Percentiles rank a stretch among this genome's conserved stretches.
These are phyloP conservation scores for Acestrorhynchus altus DNA, from an alignment of 2,797 vertebrate genomes.

Conservation along the genomic window DNA sequence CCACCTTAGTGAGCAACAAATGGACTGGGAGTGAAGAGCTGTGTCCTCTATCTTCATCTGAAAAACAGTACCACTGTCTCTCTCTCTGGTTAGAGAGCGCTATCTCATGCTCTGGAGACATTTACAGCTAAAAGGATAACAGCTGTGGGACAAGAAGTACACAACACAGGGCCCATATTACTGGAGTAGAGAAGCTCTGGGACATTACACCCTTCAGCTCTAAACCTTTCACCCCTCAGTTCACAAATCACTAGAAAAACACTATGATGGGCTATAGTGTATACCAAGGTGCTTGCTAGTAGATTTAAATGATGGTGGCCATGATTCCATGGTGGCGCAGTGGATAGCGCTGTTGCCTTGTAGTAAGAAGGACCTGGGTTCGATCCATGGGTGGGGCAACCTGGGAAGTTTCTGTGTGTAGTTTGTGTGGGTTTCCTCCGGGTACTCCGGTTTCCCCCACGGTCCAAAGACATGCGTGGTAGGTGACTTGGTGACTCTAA, in stretches of 20 bases:
- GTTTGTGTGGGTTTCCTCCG: too few relatives aligned
- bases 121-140: slow-evolving; percentile 38
- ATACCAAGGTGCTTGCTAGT: too few relatives aligned
- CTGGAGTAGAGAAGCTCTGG: neutral
- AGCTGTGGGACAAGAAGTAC: neutral
- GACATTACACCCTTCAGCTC: neutral
- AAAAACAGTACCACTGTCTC: slow-evolving; percentile 35
- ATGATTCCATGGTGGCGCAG: too few relatives aligned
- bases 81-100: slow-evolving; percentile 29
- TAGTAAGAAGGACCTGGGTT: too few relatives aligned
- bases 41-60: slow-evolving; percentile 47
- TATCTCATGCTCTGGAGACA: slow-evolving; percentile 39
- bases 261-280: neutral
- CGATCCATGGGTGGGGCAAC: too few relatives aligned
- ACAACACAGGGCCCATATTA: neutral
- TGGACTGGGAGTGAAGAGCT: slow-evolving; percentile 40
- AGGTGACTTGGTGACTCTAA: too few relatives aligned
- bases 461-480: too few relatives aligned
- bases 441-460: too few relatives aligned
- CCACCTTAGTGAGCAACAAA: slow-evolving; percentile 42
- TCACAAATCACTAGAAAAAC: neutral
- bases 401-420: too few relatives aligned
- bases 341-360: too few relatives aligned
- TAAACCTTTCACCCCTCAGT: neutral
- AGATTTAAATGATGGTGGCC: too few relatives aligned